A percentile compares a stretch with the other conserved stretches of the same genome.
Conservation (phyloP, 1,140 invertebrate genomes). For the Nymphalis io region DNA sequence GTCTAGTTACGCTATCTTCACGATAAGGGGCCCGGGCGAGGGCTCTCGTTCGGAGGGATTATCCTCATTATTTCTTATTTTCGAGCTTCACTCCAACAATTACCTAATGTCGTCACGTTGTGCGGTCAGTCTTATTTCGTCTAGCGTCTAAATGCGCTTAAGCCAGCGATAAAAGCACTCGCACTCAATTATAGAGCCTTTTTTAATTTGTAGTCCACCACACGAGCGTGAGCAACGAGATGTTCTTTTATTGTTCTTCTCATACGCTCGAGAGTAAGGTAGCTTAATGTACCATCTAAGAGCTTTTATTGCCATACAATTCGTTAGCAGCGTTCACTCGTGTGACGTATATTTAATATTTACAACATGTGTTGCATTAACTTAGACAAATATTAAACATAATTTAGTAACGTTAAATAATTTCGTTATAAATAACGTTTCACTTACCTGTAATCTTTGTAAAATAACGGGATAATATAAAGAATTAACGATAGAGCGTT, state of each 20-base stretch:
- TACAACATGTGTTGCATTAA: no score
- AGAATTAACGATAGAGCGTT: background rate
- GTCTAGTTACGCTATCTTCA: slow-evolving; percentile 65
- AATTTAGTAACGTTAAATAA: no score
- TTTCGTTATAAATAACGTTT: no score
- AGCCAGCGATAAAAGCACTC: slow-evolving; percentile 7
- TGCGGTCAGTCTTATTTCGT: slow-evolving; percentile 47
- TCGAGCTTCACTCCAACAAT: slow-evolving; percentile 41
- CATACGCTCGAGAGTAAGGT: background rate
- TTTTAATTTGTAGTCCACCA: slow-evolving; percentile 4
- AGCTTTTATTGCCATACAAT: background rate
- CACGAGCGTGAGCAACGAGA: background rate
- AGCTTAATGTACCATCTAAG: background rate
- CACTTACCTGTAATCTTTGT: no score
- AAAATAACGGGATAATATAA: background rate
- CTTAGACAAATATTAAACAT: no score
- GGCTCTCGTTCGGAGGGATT: slow-evolving; percentile 56
- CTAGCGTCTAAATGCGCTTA: slow-evolving; percentile 24
- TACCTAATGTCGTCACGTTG: slow-evolving; percentile 45
- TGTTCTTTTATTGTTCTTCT: background rate
- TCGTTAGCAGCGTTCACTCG: no score
- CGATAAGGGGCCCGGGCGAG: slow-evolving; percentile 56
- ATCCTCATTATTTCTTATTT: slow-evolving; percentile 72
- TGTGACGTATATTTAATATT: no score
- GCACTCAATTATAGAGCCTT: slow-evolving; percentile 2